Percentiles rank a stretch among this genome's conserved stretches.
Conservation (phyloP, 2,888 invertebrate genomes). For the Habroteleia sp. region DNA sequence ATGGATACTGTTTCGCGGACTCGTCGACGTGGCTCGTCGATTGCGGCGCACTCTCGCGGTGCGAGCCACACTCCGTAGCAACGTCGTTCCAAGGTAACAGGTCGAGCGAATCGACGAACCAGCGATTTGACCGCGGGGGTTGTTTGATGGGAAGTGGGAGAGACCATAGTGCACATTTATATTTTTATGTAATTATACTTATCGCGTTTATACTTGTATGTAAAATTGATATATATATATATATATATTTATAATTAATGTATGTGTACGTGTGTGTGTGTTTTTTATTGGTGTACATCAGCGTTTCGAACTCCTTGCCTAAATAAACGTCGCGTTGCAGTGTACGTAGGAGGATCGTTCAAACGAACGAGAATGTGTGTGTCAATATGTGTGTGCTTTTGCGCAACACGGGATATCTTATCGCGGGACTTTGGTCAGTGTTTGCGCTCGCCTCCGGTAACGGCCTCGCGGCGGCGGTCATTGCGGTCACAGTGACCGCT, state of each 20-base stretch:
- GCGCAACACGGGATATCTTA: constrained; percentile 35
- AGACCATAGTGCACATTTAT: constrained; percentile 81
- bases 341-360: constrained; percentile 51
- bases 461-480: not conserved
- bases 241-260: constrained; percentile 67
- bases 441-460: constrained; percentile 5
- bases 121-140: constrained; percentile 68
- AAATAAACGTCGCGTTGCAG: constrained; percentile 71
- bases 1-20: constrained; percentile 59
- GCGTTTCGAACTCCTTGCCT: constrained; percentile 81
- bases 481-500: constrained; percentile 1
- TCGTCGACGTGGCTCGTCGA: constrained; percentile 49
- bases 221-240: constrained; percentile 73
- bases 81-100: constrained; percentile 2
- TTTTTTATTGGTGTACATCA: constrained; percentile 76
- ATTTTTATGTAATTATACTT: constrained; percentile 80
- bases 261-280: constrained; percentile 41
- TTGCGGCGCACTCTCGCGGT: constrained; percentile 19
- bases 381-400: constrained; percentile 9
- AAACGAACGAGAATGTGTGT: constrained; percentile 33
- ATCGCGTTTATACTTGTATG: constrained; percentile 79
- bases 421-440: constrained; percentile 19
- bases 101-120: constrained; percentile 63
- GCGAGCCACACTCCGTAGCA: not conserved
- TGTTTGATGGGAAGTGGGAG: constrained; percentile 80